Base-by-base conservation (phyloP, 2,888 invertebrate genomes). In the Epinotia demarniana region DNA sequence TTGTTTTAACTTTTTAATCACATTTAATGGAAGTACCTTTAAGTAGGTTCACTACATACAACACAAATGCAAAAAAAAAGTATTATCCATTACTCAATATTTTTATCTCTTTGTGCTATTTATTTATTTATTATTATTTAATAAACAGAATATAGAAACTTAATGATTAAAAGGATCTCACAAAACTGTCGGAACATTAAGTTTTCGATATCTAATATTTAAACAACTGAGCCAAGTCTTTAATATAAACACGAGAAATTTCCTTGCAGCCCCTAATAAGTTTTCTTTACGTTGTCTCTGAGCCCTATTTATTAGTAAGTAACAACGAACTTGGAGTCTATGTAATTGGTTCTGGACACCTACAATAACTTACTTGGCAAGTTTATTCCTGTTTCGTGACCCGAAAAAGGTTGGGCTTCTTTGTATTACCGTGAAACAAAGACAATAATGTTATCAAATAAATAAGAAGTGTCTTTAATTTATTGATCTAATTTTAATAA, bases 301-400 rank as follows among this genome's bases (percentile, higher is more conserved):
- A 60, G 27, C 46, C 58, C 23, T 58, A 27, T 64, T 62, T 49
- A 58, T 73, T 66, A 67, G 18, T 16, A 53, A 68, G 62, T 69
- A 69, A 69, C 16, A 64, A 64, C 13, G 33, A 60, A 58, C 64
- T 46, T 64, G 70, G 23, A 39, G 23, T 57, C 39, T 23, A 39
- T 19, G 53, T 75, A 75, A 75, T 75, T 70, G 70, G 74, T 70
- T 70, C 43, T 64, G 57, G 60, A 58, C 58, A 61, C 70, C 69
- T 39, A 60, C 70, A 75, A 70, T 70, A 75, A 69, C 33, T 69
- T 58, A 49, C 70, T 58, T 19, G 39, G 33, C n/a, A 57, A 70
- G 49, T 75, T 69, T 69, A 74, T 74, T 33, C 57, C 16, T 60
- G 53, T 43, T 70, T 64, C 69, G 74, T 74, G 74, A 74, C 69